phyloP scores from a whole-genome alignment of 2,797 vertebrate species.

The Meriones psammophilus region DNA sequence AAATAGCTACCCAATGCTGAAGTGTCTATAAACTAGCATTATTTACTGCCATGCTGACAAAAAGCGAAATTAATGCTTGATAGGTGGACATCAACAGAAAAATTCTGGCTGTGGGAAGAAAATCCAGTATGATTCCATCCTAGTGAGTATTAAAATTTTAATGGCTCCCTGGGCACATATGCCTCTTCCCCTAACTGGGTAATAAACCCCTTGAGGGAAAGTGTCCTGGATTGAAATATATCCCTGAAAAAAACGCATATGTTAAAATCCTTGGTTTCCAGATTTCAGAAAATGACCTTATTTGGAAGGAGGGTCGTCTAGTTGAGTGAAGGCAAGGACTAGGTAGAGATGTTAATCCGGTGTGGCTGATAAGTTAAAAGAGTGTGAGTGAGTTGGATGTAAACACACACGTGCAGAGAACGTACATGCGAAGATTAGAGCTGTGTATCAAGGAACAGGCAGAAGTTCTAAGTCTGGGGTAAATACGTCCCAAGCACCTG shows the following conservation, averaged over 20 bases:
- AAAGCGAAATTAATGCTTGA: slow-evolving; percentile 34
- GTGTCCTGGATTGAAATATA: neutral
- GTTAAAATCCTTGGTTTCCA: neutral
- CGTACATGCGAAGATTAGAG: neutral
- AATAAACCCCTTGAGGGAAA: neutral
- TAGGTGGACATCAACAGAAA: slow-evolving; percentile 37
- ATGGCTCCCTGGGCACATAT: neutral
- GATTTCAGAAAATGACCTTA: neutral
- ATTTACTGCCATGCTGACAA: slow-evolving; percentile 42
- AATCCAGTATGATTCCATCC: slow-evolving; percentile 55
- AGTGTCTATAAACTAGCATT: slow-evolving; percentile 31
- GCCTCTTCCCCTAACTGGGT: slow-evolving; percentile 11
- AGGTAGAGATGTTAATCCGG: neutral
- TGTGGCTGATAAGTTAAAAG: neutral
- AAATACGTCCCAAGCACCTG: neutral
- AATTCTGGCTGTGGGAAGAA: slow-evolving; percentile 47
- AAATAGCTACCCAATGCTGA: slow-evolving; percentile 11
- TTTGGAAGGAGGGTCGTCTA: neutral
- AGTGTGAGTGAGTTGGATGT: neutral
- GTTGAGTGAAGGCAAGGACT: neutral
- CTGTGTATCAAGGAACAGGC: neutral
- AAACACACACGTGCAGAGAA: neutral
- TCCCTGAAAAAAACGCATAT: neutral
- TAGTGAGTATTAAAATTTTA: slow-evolving; percentile 32
- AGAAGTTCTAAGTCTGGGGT: neutral